These are phyloP conservation scores for Vireo altiloquus DNA, from an alignment of 2,113 vertebrate genomes.

Conservation along the genomic window DNA sequence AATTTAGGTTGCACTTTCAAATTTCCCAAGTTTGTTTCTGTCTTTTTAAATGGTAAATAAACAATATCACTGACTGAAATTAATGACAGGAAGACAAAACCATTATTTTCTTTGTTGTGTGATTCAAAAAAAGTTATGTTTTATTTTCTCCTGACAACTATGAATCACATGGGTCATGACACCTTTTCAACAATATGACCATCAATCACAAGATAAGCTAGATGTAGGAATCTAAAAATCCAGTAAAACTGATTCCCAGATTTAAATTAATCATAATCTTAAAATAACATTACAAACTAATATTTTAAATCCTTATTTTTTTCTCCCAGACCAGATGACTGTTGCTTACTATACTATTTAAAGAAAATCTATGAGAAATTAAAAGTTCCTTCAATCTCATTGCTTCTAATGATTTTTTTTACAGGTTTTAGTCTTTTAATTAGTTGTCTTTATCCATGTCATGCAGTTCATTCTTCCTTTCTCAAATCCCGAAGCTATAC, in stretches of 20 bases:
- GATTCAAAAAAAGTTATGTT: not conserved
- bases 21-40: not conserved
- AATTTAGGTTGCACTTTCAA: not conserved
- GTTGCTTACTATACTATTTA: not conserved
- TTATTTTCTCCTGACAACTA: slow-evolving; percentile 2
- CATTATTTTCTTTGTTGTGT: not conserved
- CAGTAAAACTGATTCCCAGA: not conserved
- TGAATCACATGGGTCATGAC: slow-evolving; percentile 6
- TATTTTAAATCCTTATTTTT: not conserved
- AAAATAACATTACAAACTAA: not conserved
- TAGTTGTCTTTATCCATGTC: not conserved
- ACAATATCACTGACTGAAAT: not conserved
- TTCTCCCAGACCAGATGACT: not conserved
- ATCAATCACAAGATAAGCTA: slow-evolving; percentile 19
- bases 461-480: not conserved
- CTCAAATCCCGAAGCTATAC: not conserved
- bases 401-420: slow-evolving; percentile 1
- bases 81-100: not conserved
- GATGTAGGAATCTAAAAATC: not conserved
- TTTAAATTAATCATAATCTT: slow-evolving; percentile 29
- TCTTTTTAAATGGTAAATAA: not conserved
- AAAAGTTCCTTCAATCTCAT: not conserved
- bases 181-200: not conserved
- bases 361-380: slow-evolving; percentile 21
- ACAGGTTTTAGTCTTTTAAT: slow-evolving; percentile 8